Evolutionary conservation across 1,140 invertebrate species (phyloP).

Genomic region (Lepidostoma basale): DNA sequence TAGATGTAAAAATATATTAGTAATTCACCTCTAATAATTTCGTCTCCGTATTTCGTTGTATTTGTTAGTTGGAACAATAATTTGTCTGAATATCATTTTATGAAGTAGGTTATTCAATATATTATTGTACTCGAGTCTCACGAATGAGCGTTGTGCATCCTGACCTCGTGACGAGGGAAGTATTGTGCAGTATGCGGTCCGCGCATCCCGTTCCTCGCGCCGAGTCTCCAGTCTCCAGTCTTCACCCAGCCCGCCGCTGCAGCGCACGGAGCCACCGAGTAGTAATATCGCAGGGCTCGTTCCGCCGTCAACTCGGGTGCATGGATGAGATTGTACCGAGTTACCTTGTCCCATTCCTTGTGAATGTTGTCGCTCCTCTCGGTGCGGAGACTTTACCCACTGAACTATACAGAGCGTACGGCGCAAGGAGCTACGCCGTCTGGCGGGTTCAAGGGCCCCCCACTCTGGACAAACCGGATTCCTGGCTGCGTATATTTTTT

Average conservation of each 20-base stretch:
- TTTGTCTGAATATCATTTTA: too few relatives aligned
- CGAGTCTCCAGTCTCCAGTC: too few relatives aligned
- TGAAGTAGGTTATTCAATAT: too few relatives aligned
- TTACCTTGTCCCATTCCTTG: neutral
- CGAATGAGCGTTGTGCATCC: neutral
- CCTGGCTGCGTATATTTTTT: constrained; percentile 39
- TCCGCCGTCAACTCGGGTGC: neutral
- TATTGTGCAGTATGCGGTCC: neutral
- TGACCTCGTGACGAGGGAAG: constrained; percentile 18
- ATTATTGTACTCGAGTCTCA: too few relatives aligned
- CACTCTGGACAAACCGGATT: constrained; percentile 44
- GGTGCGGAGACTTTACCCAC: constrained; percentile 16
- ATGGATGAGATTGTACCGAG: neutral
- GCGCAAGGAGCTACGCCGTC: constrained; percentile 5
- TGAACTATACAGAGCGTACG: constrained; percentile 6
- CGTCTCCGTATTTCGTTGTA: too few relatives aligned
- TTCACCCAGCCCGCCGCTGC: too few relatives aligned
- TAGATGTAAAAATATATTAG: too few relatives aligned
- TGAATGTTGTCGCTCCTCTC: neutral
- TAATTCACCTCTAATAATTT: too few relatives aligned
- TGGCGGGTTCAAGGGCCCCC: constrained; percentile 28
- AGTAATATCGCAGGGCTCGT: neutral
- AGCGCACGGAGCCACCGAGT: neutral
- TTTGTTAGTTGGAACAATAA: too few relatives aligned
- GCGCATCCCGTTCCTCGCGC: neutral